A percentile compares a stretch with the other conserved stretches of the same genome.
These are phyloP conservation scores for Struthio camelus DNA, from an alignment of 2,113 vertebrate species.

Conservation along the genomic window DNA sequence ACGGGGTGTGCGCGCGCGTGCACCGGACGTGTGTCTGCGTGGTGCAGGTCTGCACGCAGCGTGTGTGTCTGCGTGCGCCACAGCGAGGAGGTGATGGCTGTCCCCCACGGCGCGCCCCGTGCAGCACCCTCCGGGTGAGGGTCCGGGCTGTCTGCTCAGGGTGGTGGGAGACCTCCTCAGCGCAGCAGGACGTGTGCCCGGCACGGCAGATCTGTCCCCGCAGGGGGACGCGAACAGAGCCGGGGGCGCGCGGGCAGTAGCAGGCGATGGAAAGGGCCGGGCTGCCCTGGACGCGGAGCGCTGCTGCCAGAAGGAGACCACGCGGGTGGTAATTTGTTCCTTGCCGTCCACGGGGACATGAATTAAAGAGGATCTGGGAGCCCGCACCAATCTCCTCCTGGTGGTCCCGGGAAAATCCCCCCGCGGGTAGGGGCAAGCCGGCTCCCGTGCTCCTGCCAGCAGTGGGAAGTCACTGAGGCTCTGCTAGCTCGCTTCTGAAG, in stretches of 20 bases:
- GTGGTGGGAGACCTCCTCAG: background rate
- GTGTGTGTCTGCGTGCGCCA: rapidly evolving
- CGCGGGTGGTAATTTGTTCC: rapidly evolving
- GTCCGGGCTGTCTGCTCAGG: background rate
- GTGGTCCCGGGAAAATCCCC: background rate
- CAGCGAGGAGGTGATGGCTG: background rate
- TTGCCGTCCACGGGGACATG: background rate
- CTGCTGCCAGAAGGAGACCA: rapidly evolving
- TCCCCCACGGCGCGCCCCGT: no score
- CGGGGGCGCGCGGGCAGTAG: rapidly evolving
- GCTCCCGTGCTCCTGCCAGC: conserved; percentile 40
- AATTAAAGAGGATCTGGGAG: background rate
- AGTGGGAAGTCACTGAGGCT: conserved; percentile 35
- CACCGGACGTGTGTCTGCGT: no score
- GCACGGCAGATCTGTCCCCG: background rate
- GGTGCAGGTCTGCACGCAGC: rapidly evolving
- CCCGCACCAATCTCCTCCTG: rapidly evolving
- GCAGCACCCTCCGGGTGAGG: no score
- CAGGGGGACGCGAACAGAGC: background rate
- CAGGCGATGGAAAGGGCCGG: rapidly evolving
- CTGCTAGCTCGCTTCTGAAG: conserved; percentile 59
- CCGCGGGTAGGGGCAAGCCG: background rate
- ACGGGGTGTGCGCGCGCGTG: no score
- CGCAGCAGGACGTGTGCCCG: rapidly evolving
- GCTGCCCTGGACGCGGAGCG: rapidly evolving